Base-by-base conservation (phyloP, 2,113 vertebrate genomes). In the Myotis yumanensis region DNA sequence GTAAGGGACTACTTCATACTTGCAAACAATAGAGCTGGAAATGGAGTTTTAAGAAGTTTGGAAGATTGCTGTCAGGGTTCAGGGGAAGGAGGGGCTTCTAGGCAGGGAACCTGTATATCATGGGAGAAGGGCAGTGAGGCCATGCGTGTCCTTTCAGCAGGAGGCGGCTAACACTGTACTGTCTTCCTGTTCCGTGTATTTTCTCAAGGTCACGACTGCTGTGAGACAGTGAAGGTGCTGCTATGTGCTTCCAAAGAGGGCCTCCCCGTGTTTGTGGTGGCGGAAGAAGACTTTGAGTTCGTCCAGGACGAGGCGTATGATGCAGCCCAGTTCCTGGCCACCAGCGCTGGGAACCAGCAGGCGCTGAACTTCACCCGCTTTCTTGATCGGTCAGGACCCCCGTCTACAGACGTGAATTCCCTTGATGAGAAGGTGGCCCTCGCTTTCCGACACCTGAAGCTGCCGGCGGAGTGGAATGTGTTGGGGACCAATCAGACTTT, bases 241-340 rank as follows among this genome's bases (percentile, higher is more conserved):
- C 98, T 99, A 69, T 99, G 99, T 96, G 98, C 98, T 37, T 97
- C 98, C 82, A 98, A 96, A 92, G 98, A 98, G 81, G 98, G 98
- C 23, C 98, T 97, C 9, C 97, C 98, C 0, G 95, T 98, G 89
- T 97, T 98, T 43, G 97, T 98, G 32, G 97, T 99, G 97, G 98
- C 99, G 0, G 98, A 99, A 51, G 99, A 99, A 57, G 98, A 96
- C 96, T 99, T 99, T 97, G 97, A 96, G 96, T 99, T 99, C 88
- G 95, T 99, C 86, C 99, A 99, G 97, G 99, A 99, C 35, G 98
- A 99, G 98, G 99, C 99, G 4, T 99, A 99, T 0, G 99, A 99
- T 18, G 99, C 99, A 0, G 99, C 99, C 40, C 99, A 99, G 97
- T 99, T 99, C 96, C 97, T 99, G 97, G 99, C 99, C 90, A 98